Conservation (phyloP, 2,797 vertebrate genomes). For the Chelidonichthys spinosus region DNA sequence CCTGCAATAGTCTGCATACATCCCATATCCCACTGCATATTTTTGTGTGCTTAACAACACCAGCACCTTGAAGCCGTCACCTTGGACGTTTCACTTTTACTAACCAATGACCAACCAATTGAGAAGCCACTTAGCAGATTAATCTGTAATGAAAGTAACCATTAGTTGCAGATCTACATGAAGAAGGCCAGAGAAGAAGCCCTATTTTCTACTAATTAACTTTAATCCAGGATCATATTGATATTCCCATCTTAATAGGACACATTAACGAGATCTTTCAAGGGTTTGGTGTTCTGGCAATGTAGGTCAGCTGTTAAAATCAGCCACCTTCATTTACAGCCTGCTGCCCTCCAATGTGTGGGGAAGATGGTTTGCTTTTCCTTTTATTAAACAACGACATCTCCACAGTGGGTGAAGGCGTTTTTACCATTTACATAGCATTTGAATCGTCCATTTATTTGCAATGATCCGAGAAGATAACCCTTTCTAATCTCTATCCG, state of each 20-base stretch:
- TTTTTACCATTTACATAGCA: background rate
- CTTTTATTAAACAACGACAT: background rate
- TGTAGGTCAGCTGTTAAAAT: background rate
- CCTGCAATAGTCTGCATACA: background rate
- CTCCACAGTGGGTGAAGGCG: background rate
- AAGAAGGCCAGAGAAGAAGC: too few species aligned
- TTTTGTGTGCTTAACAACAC: background rate
- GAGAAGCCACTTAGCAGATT: background rate
- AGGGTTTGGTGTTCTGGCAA: background rate
- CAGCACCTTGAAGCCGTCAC: conserved; percentile 5
- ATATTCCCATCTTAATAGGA: background rate
- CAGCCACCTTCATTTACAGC: background rate
- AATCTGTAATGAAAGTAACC: background rate
- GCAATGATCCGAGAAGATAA: background rate
- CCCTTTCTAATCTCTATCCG: background rate
- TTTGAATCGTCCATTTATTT: background rate
- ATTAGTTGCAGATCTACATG: background rate
- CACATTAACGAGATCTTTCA: background rate
- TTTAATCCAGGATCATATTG: background rate
- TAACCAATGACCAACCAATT: background rate
- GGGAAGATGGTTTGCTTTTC: background rate
- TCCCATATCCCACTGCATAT: background rate
- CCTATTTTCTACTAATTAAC: background rate
- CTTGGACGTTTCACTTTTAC: background rate
- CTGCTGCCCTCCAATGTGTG: background rate